Conservation (phyloP, 2,113 vertebrate genomes). For the Centropus bengalensis region DNA sequence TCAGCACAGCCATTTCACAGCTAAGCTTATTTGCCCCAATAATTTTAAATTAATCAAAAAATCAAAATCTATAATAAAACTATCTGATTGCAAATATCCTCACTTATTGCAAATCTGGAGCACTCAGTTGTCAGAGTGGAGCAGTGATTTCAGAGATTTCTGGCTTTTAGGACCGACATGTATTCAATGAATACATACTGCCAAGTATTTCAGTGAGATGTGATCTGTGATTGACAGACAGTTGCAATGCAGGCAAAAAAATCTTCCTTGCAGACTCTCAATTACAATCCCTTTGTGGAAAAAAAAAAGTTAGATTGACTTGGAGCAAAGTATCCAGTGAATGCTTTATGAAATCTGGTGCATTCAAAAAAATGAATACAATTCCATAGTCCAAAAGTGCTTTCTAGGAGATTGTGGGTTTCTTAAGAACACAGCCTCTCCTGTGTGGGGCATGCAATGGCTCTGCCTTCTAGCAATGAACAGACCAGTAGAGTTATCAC, state of each 20-base stretch:
- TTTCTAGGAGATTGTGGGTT: not conserved
- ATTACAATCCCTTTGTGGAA: not conserved
- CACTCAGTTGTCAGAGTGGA: not conserved
- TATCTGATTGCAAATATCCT: not conserved
- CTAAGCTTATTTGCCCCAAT: not conserved
- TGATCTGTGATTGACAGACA: not conserved
- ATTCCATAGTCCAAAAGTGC: not conserved
- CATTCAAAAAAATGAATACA: not conserved
- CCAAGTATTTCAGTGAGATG: not conserved
- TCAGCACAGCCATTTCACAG: not conserved
- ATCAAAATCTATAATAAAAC: not conserved
- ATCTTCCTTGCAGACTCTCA: not conserved
- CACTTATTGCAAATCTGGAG: not conserved
- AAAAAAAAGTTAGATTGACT: not conserved
- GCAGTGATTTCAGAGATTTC: not conserved
- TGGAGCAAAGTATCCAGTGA: not conserved
- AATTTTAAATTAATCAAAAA: not conserved
- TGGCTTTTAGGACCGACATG: not conserved
- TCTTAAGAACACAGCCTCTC: not conserved
- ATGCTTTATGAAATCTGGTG: not conserved
- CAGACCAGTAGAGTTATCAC: not conserved
- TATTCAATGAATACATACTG: too few species aligned
- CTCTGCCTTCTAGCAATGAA: accelerated
- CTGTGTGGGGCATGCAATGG: not conserved
- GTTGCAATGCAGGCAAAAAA: not conserved